Evolutionary conservation across 2,797 vertebrate genomes (phyloP).

Genomic region (Tokudaia tokunoshimensis): DNA sequence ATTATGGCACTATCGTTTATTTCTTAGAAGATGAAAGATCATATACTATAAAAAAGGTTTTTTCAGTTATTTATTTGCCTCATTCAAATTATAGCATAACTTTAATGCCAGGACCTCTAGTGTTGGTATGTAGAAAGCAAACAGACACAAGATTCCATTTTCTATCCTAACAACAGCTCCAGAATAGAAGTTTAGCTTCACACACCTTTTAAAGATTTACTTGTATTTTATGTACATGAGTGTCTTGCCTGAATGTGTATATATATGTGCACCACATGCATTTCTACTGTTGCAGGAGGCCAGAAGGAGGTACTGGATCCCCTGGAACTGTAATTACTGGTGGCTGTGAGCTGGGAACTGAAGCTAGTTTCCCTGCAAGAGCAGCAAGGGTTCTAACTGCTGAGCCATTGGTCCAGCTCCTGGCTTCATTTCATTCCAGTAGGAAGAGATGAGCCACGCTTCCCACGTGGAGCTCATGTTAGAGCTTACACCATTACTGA

Average conservation of each 20-base stretch:
- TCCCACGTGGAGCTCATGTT: slow-evolving; percentile 38
- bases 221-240: not conserved
- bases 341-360: not conserved
- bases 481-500: slow-evolving; percentile 17
- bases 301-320: not conserved
- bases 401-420: not conserved
- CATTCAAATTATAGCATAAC: not conserved
- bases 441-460: slow-evolving; percentile 37
- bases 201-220: not conserved
- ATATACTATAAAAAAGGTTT: not conserved
- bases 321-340: not conserved
- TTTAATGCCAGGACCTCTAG: not conserved
- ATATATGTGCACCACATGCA: not conserved
- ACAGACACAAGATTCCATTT: not conserved
- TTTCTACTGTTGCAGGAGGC: not conserved
- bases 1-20: not conserved
- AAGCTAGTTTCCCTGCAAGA: not conserved
- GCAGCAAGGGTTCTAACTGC: not conserved
- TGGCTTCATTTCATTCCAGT: not conserved
- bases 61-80: not conserved
- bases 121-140: not conserved
- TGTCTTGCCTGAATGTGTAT: not conserved
- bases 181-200: not conserved
- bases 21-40: slow-evolving; percentile 37
- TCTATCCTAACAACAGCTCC: not conserved